These are phyloP conservation scores for Geotria australis DNA, from an alignment of 2,797 vertebrate genomes.

Conservation along the genomic window DNA sequence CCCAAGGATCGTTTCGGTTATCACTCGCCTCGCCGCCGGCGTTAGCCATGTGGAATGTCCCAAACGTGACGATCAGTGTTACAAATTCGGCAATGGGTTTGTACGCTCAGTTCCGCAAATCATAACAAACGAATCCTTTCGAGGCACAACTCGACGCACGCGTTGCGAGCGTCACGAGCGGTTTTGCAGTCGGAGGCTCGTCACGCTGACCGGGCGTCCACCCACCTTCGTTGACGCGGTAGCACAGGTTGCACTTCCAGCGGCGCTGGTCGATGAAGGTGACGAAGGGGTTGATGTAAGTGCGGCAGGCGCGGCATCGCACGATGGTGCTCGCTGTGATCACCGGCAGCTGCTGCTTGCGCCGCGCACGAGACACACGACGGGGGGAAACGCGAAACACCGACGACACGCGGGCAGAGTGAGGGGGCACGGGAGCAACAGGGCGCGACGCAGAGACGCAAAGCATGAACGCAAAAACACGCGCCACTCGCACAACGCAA, in stretches of 20 bases:
- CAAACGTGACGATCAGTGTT: no score
- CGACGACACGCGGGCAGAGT: neutral
- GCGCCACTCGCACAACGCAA: no score
- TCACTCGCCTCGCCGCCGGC: neutral
- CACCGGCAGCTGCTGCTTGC: constrained; percentile 52
- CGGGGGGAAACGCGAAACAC: neutral
- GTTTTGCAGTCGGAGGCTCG: no score
- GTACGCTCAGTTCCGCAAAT: no score
- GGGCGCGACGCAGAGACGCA: neutral
- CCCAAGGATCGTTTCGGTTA: no score
- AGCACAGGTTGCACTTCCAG: constrained; percentile 82
- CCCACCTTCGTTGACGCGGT: constrained; percentile 73
- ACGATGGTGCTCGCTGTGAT: constrained; percentile 91
- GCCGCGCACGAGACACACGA: neutral
- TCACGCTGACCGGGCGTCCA: neutral
- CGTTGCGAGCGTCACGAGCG: no score
- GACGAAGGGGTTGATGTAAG: constrained; percentile 70
- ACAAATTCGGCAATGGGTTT: no score
- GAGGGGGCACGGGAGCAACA: neutral
- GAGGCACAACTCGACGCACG: no score
- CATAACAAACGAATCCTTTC: no score
- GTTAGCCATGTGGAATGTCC: no score
- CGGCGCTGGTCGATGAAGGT: neutral
- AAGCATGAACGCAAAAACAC: neutral
- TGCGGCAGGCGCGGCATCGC: constrained; percentile 68